These are phyloP conservation scores for Grantiella picta DNA, from an alignment of 2,113 vertebrate species.

Conservation along the genomic window DNA sequence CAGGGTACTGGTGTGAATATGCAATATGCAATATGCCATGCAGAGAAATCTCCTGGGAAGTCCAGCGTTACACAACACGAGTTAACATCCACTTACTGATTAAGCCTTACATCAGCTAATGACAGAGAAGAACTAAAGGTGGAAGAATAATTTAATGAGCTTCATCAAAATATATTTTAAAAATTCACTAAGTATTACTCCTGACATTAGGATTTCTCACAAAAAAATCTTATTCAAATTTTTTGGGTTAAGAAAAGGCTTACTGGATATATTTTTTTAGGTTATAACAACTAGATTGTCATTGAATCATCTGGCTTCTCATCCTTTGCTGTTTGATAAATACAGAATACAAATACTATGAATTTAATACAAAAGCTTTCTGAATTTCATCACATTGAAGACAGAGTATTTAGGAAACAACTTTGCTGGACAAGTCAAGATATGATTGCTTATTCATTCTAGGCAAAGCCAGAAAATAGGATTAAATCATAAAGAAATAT, in stretches of 20 bases:
- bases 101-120: background rate
- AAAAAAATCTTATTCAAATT: background rate
- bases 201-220: background rate
- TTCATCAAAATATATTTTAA: background rate
- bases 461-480: background rate
- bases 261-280: background rate
- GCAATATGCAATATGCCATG: background rate
- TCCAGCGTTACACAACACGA: rapidly evolving
- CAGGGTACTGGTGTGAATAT: background rate
- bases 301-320: background rate
- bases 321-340: background rate
- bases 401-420: background rate
- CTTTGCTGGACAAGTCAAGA: background rate
- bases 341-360: background rate
- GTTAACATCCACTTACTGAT: background rate
- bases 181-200: background rate
- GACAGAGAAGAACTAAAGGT: background rate
- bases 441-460: background rate
- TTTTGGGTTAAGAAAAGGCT: background rate
- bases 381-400: background rate
- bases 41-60: background rate
- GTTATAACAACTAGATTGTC: background rate
- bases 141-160: background rate
- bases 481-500: background rate
- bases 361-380: background rate